phyloP scores from a whole-genome alignment of 2,888 invertebrate species.

The Chrysolina americana region DNA sequence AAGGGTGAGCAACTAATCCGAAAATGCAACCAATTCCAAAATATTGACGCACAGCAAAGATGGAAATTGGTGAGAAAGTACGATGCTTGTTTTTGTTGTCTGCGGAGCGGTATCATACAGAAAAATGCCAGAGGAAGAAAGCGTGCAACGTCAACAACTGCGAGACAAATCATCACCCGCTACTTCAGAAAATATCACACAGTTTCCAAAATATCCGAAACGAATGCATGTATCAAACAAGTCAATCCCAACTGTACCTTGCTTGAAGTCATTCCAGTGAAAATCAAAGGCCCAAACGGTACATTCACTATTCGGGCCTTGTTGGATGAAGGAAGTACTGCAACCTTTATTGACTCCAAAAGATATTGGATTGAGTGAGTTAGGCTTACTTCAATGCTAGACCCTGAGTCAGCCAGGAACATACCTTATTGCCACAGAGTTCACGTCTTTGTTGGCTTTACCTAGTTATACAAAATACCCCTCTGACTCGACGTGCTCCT shows the following conservation, averaged over 20 bases:
- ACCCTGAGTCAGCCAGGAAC: no score
- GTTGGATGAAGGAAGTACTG: constrained; percentile 7
- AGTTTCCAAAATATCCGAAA: neutral
- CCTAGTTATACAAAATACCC: no score
- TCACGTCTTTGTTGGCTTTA: no score
- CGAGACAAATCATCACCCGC: neutral
- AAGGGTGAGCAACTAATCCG: neutral
- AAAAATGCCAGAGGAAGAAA: neutral
- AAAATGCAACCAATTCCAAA: neutral
- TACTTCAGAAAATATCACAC: neutral
- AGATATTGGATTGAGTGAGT: neutral
- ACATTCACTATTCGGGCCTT: neutral
- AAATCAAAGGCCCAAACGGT: neutral
- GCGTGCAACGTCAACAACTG: neutral
- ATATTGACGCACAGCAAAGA: neutral
- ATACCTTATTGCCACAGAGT: no score
- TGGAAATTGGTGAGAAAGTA: no score
- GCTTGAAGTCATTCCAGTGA: neutral
- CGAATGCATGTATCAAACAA: neutral
- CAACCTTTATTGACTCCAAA: neutral
- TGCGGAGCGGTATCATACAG: no score
- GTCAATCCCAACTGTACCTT: neutral
- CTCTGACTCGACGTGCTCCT: no score
- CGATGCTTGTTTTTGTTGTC: no score
- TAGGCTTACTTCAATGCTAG: no score